Percentiles rank a stretch among this genome's conserved stretches.
Conservation (phyloP, 2,888 invertebrate genomes). For the Thymelicus sylvestris region DNA sequence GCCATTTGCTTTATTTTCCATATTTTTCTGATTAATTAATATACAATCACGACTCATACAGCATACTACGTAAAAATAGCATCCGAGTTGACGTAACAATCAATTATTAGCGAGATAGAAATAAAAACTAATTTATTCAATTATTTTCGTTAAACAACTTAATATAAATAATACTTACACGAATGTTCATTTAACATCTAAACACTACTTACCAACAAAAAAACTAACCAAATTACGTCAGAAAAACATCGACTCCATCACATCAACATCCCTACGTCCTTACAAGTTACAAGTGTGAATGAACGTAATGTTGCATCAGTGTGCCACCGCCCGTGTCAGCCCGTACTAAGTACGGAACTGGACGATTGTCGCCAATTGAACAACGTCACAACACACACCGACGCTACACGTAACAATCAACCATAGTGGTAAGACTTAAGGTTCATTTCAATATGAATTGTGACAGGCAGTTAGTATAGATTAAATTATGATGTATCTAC, state of each 20-base stretch:
- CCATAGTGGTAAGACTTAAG: not conserved
- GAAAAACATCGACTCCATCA: slow-evolving; percentile 41
- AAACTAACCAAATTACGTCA: not conserved
- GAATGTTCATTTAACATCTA: too few species aligned
- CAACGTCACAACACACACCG: slow-evolving; percentile 51
- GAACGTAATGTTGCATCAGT: slow-evolving; percentile 70
- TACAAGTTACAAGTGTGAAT: slow-evolving; percentile 70
- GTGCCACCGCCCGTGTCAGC: slow-evolving; percentile 67
- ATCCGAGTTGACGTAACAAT: too few species aligned
- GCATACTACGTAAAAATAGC: too few species aligned
- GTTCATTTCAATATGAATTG: not conserved
- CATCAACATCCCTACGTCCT: slow-evolving; percentile 57
- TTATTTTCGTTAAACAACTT: too few species aligned
- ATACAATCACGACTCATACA: too few species aligned
- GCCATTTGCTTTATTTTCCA: too few species aligned
- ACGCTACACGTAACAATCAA: slow-evolving; percentile 23
- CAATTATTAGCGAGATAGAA: too few species aligned
- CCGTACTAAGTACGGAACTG: slow-evolving; percentile 78
- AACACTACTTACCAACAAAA: not conserved
- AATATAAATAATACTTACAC: too few species aligned
- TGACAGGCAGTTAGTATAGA: not conserved
- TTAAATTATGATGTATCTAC: slow-evolving; percentile 30
- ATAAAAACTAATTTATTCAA: too few species aligned
- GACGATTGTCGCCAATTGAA: slow-evolving; percentile 44
- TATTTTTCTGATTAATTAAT: too few species aligned